Evolutionary conservation across 2,888 invertebrate species (phyloP), one percentile per base, ranked within the genome.

Genomic region (Oscheius sp.): DNA sequence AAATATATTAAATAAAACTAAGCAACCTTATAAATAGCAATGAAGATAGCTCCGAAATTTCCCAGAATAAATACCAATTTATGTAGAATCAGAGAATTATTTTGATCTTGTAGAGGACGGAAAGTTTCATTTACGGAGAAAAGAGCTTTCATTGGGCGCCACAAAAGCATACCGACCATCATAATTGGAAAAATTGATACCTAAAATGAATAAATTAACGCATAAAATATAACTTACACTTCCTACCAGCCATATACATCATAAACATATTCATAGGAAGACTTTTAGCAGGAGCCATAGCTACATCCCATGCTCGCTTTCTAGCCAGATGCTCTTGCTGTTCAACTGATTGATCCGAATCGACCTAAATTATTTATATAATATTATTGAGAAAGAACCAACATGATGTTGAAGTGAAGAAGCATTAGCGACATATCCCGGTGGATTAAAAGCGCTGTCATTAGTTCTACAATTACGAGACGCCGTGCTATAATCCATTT

Each of bases 121-220:
- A 88, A 91, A 89, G 91, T 81, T 89, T 90, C 82, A 90, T 91
- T 83, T 76, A 95, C 93, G 0, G 95, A 91, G 89, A 98, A 94
- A 72, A 99, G 91, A 1, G 98, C 96, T 90, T 98, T 97, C 29
- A 98, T 92, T 1, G 98, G 98, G 76, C 97, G 91, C 86, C 98
- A 93, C 85, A 98, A 93, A 90, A 99, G 92, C 99, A 99, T 99
- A 55, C 96, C 97, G 9, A 99, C 96, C 99, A 99, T 99, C 99
- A 99, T 99, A 61, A 99, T 99, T 0, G 99, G 99, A 87, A 99
- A 98, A 86, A 99, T 98, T 0, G 97, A 98, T 86, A 99, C 72
- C 72, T 72, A 35, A 23, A 66, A 46, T n/a, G 21, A 21, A 16
- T 12, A 25, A 64, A 64, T 25, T 35, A 35, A 3, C 3, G 35